Percentiles rank a stretch among this genome's conserved stretches.
Conservation (phyloP, 1,140 invertebrate species). For the Pogonomyrmex barbatus region DNA sequence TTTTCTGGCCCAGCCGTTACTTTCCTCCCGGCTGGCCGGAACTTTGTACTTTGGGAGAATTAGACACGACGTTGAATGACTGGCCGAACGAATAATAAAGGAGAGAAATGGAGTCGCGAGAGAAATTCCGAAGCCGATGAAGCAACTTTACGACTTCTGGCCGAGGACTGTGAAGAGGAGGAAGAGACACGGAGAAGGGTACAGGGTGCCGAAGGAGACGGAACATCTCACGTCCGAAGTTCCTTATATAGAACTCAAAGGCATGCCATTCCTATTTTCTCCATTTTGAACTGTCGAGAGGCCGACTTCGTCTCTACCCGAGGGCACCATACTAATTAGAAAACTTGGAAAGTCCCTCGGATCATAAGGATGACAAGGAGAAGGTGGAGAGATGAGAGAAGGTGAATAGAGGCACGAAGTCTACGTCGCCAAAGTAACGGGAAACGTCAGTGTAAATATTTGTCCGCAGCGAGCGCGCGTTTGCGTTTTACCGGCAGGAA, state of each 20-base stretch:
- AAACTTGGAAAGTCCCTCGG: slow-evolving; percentile 76
- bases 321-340: slow-evolving; percentile 80
- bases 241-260: slow-evolving; percentile 68
- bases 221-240: slow-evolving; percentile 54
- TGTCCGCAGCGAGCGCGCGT: slow-evolving; percentile 27
- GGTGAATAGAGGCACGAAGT: slow-evolving; percentile 25
- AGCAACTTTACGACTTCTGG: slow-evolving; percentile 67
- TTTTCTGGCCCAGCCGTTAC: neutral
- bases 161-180: neutral
- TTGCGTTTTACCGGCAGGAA: slow-evolving; percentile 7
- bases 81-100: slow-evolving; percentile 64
- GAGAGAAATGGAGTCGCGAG: slow-evolving; percentile 27
- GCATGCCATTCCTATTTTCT: slow-evolving; percentile 66
- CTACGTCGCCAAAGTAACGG: slow-evolving; percentile 23
- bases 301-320: slow-evolving; percentile 68
- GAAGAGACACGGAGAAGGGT: neutral
- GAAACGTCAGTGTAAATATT: slow-evolving; percentile 65
- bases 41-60: slow-evolving; percentile 32
- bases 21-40: neutral
- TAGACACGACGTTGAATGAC: slow-evolving; percentile 27
- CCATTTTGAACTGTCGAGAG: slow-evolving; percentile 71
- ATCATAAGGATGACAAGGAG: slow-evolving; percentile 63
- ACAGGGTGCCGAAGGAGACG: neutral
- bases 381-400: slow-evolving; percentile 38
- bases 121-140: slow-evolving; percentile 68